A percentile compares a stretch with the other conserved stretches of the same genome.
These are phyloP conservation scores for Drusus annulatus DNA, from an alignment of 1,140 invertebrate genomes.

Conservation along the genomic window DNA sequence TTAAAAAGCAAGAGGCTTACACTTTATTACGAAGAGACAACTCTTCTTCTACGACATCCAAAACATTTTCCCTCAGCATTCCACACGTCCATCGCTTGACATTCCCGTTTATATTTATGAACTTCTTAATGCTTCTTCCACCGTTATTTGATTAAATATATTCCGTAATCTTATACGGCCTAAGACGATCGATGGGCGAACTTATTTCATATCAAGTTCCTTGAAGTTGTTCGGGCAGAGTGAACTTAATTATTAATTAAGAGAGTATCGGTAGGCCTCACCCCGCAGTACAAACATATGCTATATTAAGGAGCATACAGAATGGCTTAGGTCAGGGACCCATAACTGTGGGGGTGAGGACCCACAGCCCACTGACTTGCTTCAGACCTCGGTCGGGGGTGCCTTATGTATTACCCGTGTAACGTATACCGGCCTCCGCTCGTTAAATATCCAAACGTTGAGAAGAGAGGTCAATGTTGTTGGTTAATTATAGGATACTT, in stretches of 20 bases:
- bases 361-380: too few relatives aligned
- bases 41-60: too few relatives aligned
- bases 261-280: constrained; percentile 20
- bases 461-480: constrained; percentile 10
- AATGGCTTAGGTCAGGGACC: constrained; percentile 10
- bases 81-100: not conserved
- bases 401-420: not conserved
- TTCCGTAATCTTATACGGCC: constrained; percentile 7
- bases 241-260: constrained; percentile 49
- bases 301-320: not conserved
- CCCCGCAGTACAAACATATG: constrained; percentile 4
- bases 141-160: constrained; percentile 27
- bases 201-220: constrained; percentile 48
- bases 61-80: not conserved
- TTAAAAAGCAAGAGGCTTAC: too few relatives aligned
- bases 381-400: not conserved
- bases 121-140: not conserved
- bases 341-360: constrained; percentile 2
- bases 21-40: too few relatives aligned
- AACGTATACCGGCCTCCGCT: not conserved
- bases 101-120: not conserved
- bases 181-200: constrained; percentile 30
- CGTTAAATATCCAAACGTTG: constrained; percentile 23
- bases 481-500: constrained; percentile 19
- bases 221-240: constrained; percentile 36